phyloP scores from a whole-genome alignment of 2,113 vertebrate genomes.

The Heptranchias perlo region DNA sequence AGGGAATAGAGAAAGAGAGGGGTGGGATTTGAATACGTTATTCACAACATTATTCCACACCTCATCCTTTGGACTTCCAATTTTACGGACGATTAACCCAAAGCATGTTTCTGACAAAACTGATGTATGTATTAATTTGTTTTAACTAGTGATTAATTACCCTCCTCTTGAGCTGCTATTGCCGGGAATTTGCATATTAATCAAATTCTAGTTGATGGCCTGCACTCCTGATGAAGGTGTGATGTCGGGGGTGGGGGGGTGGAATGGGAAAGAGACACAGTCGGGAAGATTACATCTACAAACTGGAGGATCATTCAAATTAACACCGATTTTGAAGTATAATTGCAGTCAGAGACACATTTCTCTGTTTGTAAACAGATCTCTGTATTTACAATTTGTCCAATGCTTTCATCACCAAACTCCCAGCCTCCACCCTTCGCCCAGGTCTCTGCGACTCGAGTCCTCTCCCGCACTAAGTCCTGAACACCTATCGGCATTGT shows the following conservation, averaged over 20 bases:
- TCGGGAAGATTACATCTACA: not conserved
- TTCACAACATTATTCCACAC: conserved; percentile 30
- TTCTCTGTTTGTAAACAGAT: not conserved
- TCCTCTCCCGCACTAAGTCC: not conserved
- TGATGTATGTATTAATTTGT: conserved; percentile 47
- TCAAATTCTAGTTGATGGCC: conserved; percentile 41
- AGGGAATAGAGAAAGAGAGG: not conserved
- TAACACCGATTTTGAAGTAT: not conserved
- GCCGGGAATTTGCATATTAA: conserved; percentile 46
- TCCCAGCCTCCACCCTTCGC: not conserved
- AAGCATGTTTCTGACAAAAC: conserved; percentile 43
- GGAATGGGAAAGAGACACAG: too few species aligned
- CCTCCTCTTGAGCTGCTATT: conserved; percentile 29
- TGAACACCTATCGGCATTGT: not conserved
- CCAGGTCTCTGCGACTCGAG: not conserved
- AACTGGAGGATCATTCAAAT: not conserved
- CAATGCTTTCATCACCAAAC: not conserved
- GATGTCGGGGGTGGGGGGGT: not conserved
- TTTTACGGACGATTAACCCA: conserved; percentile 48
- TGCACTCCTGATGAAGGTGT: not conserved
- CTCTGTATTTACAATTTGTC: not conserved
- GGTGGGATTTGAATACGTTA: not conserved
- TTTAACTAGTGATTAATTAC: conserved; percentile 48
- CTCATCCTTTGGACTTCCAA: conserved; percentile 42
- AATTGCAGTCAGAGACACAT: not conserved